Conservation (phyloP, 2,888 invertebrate species). For the Plusia festucae region DNA sequence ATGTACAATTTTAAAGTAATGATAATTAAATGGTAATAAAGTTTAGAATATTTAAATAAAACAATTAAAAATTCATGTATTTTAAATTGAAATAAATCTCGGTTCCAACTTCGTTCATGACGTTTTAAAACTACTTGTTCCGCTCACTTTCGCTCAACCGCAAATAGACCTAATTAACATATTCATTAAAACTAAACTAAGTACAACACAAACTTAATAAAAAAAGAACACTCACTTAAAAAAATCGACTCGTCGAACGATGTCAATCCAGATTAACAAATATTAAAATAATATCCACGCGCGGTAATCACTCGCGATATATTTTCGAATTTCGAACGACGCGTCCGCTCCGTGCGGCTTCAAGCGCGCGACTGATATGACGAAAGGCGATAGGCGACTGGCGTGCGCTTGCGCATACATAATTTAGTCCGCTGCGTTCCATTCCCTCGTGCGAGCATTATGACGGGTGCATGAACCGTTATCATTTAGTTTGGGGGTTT, state of each 20-base stretch:
- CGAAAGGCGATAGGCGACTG: constrained; percentile 48
- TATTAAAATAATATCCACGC: constrained; percentile 53
- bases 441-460: constrained; percentile 58
- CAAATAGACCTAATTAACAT: constrained; percentile 46
- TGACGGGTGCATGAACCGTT: constrained; percentile 71
- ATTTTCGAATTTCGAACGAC: constrained; percentile 45
- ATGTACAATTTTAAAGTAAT: neutral
- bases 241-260: constrained; percentile 30
- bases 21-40: neutral
- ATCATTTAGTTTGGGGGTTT: constrained; percentile 56
- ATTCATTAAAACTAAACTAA: constrained; percentile 34
- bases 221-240: constrained; percentile 47
- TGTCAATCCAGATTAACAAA: constrained; percentile 50
- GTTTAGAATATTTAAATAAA: neutral
- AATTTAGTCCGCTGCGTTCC: constrained; percentile 57
- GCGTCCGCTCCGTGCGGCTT: constrained; percentile 61
- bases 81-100: neutral
- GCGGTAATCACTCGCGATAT: constrained; percentile 62
- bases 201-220: constrained; percentile 24
- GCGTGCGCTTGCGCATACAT: constrained; percentile 65
- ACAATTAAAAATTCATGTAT: neutral
- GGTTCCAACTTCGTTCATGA: neutral
- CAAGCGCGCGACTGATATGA: constrained; percentile 65
- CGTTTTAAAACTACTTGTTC: constrained; percentile 23
- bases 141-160: constrained; percentile 56